A percentile compares a stretch with the other conserved stretches of the same genome.
Conservation (phyloP, 2,113 vertebrate species). For the Lontra canadensis region DNA sequence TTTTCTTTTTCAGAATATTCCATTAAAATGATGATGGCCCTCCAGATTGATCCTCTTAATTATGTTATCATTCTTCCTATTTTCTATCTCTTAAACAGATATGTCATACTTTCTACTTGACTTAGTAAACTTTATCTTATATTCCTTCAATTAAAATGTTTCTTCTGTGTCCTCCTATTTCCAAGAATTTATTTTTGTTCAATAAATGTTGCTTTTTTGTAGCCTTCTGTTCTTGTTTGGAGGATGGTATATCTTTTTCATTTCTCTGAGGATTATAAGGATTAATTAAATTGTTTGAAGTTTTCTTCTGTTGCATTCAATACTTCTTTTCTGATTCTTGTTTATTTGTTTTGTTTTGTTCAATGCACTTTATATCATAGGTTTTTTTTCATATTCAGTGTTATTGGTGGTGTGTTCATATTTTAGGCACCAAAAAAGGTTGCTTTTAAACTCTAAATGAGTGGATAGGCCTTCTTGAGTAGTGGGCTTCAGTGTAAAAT, state of each 20-base stretch:
- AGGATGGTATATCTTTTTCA: not conserved
- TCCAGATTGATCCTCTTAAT: not conserved
- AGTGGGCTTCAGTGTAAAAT: not conserved
- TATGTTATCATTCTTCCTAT: not conserved
- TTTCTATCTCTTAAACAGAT: not conserved
- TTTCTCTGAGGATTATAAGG: not conserved
- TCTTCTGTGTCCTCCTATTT: not conserved
- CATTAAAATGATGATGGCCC: not conserved
- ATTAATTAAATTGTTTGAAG: not conserved
- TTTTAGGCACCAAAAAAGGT: not conserved
- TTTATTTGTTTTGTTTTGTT: not conserved
- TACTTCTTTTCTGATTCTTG: not conserved
- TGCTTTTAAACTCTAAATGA: not conserved
- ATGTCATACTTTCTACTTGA: not conserved
- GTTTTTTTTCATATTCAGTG: not conserved
- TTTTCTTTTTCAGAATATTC: not conserved
- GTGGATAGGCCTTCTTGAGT: not conserved
- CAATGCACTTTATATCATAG: not conserved
- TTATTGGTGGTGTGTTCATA: not conserved
- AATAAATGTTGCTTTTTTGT: not conserved
- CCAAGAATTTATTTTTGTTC: not conserved
- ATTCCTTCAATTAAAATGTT: not conserved
- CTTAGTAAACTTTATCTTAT: not conserved
- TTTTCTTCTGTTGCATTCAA: not conserved
- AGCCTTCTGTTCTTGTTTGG: not conserved